Percentiles rank a stretch among this genome's conserved stretches.
These are phyloP conservation scores for Psilopsiagon aymara DNA, from an alignment of 2,113 vertebrate genomes.

Conservation along the genomic window DNA sequence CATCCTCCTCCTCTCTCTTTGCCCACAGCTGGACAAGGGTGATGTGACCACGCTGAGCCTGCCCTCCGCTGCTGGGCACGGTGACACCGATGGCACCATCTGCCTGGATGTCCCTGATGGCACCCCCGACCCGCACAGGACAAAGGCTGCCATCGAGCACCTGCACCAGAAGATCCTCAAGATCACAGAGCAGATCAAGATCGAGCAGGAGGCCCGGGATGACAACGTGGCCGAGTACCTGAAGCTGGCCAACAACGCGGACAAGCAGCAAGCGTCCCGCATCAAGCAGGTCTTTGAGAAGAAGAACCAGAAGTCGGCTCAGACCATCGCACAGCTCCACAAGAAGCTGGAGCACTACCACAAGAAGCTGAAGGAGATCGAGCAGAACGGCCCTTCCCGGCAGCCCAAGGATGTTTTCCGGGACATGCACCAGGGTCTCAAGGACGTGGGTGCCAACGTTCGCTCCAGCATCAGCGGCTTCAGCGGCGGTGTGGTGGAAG, in stretches of 20 bases:
- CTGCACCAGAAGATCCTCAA: constrained; percentile 98
- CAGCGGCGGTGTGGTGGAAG: constrained; percentile 93
- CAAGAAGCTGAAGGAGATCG: constrained; percentile 94
- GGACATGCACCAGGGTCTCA: constrained; percentile 98
- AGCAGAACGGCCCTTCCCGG: constrained; percentile 94
- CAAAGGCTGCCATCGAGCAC: constrained; percentile 92
- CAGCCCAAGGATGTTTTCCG: constrained; percentile 97
- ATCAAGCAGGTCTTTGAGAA: constrained; percentile 99
- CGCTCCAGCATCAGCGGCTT: constrained; percentile 97
- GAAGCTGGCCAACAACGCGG: constrained; percentile 96
- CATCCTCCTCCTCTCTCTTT: background rate
- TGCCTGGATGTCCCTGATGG: constrained; percentile 86
- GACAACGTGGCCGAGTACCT: constrained; percentile 98
- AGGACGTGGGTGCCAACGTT: constrained; percentile 94
- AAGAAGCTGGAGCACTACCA: constrained; percentile 98
- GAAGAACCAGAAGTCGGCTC: constrained; percentile 98
- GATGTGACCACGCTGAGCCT: constrained; percentile 84
- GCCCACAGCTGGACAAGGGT: constrained; percentile 89
- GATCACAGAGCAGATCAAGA: constrained; percentile 97
- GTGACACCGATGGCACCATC: constrained; percentile 88
- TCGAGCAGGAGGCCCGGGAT: constrained; percentile 96
- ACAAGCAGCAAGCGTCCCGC: constrained; percentile 94
- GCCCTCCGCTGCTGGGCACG: constrained; percentile 81
- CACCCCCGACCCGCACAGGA: constrained; percentile 87
- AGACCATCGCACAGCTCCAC: constrained; percentile 96